These are phyloP conservation scores for Pangasius sanitwongsei DNA, from an alignment of 2,797 vertebrate species.

Conservation along the genomic window DNA sequence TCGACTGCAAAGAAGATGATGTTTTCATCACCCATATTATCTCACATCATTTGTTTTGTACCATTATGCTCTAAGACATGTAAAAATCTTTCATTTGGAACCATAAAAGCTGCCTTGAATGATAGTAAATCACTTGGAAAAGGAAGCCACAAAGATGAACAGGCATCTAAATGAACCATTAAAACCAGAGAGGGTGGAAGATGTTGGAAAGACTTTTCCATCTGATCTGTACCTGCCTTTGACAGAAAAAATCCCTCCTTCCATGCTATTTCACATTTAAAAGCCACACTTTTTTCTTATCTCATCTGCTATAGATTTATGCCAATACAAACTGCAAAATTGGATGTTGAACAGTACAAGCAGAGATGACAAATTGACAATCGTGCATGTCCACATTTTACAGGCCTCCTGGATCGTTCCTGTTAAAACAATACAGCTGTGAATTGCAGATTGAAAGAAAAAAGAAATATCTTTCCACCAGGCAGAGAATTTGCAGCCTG, in stretches of 20 bases:
- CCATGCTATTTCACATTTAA: constrained; percentile 39
- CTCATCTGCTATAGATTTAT: constrained; percentile 34
- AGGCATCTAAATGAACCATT: constrained; percentile 50
- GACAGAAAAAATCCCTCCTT: constrained; percentile 35
- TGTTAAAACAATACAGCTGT: constrained; percentile 44
- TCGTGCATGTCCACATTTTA: constrained; percentile 38
- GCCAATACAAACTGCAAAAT: constrained; percentile 38
- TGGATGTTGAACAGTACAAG: constrained; percentile 43
- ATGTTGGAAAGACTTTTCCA: constrained; percentile 44
- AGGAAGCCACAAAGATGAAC: constrained; percentile 51
- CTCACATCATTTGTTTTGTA: constrained; percentile 57
- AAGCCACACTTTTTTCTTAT: constrained; percentile 41
- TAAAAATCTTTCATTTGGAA: constrained; percentile 57
- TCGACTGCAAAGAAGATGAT: constrained; percentile 22
- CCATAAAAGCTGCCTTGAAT: constrained; percentile 53
- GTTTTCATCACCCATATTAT: constrained; percentile 59
- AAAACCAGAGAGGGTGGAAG: constrained; percentile 51
- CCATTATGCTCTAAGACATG: constrained; percentile 53
- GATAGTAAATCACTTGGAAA: constrained; percentile 54
- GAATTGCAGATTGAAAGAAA: constrained; percentile 25
- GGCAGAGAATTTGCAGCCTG: constrained; percentile 33
- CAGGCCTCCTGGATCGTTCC: constrained; percentile 32
- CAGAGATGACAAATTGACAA: constrained; percentile 50
- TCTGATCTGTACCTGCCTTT: constrained; percentile 42
- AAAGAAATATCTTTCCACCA: constrained; percentile 26